A percentile compares a stretch with the other conserved stretches of the same genome.
phyloP scores from a whole-genome alignment of 2,888 invertebrate species.

The Yponomeuta evonymella region DNA sequence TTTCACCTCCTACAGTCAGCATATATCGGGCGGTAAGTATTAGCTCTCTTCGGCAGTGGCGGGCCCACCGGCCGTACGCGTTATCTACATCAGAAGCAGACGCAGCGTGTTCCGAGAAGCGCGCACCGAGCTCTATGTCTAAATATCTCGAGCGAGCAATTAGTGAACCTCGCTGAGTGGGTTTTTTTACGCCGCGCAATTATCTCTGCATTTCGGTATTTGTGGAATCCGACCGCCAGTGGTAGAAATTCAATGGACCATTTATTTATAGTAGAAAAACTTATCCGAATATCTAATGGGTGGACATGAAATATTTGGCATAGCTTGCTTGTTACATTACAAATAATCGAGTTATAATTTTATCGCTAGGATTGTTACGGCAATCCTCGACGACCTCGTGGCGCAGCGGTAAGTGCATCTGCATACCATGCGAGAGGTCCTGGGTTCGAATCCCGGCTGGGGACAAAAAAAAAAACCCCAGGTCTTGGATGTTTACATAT shows the following conservation, averaged over 20 bases:
- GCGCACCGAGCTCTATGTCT: neutral
- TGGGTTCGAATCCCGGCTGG: too few species aligned
- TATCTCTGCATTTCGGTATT: constrained; percentile 10
- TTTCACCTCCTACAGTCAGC: too few species aligned
- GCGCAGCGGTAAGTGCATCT: too few species aligned
- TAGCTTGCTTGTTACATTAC: neutral
- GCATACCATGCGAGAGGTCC: too few species aligned
- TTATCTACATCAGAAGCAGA: neutral
- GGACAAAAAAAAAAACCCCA: too few species aligned
- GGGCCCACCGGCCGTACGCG: neutral
- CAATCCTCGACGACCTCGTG: neutral
- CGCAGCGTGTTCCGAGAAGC: neutral
- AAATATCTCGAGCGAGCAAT: neutral
- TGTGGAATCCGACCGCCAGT: constrained; percentile 5
- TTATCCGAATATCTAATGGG: neutral
- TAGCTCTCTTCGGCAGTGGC: too few species aligned
- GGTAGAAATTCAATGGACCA: constrained; percentile 1
- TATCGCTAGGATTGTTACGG: neutral
- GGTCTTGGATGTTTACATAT: too few species aligned
- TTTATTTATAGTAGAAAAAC: neutral
- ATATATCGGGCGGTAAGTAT: too few species aligned
- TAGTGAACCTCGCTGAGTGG: neutral
- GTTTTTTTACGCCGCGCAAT: neutral
- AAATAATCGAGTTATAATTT: neutral
- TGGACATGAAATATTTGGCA: neutral